Evolutionary conservation across 1,140 invertebrate species (phyloP), one percentile per base, ranked within the genome.

Genomic region (Nasonia longicornis): DNA sequence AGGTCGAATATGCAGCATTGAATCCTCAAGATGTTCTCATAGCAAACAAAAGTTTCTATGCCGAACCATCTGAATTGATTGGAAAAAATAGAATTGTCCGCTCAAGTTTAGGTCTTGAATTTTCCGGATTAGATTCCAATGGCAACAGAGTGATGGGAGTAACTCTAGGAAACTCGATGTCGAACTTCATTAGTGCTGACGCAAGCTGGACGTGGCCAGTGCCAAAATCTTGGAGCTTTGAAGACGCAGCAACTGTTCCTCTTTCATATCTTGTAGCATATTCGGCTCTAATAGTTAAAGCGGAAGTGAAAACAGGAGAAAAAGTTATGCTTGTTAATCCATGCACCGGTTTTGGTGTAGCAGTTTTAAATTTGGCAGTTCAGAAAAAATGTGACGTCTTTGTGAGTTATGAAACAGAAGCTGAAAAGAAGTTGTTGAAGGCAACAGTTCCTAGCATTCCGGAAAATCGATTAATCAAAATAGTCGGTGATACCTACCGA

Each of bases 171-270:
- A 95, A 95, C 87, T 96, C 96, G 63, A 89, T 98, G 75, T 97
- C 97, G 22, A 98, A 96, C 29, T 94, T 93, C 48, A 95, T 98
- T 52, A 87, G 95, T 52, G 94, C 95, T 63, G 95, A 97, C 90
- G 92, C 93, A 52, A 91, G 92, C 16, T 97, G 97, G 90, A 92
- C 96, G 83, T 98, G 97, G 97, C 92, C 94, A 83, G 86, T 94
- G 70, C 93, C 93, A 3, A 84, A 89, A 1, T 80, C 84, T 6
- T 94, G 93, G 93, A 90, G 87, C 11, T 83, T 93, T 20, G 91
- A 92, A 77, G 92, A 94, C 77, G 93, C 93, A 48, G 92, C 91
- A 3, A 93, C 93, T 12, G 91, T 94, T 20, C 93, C 93, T 58
- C 71, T 89, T 6, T 78, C 88, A n/a, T 90, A 90, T 79, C 70